phyloP scores from a whole-genome alignment of 1,140 invertebrate genomes.

The Ruditapes philippinarum region DNA sequence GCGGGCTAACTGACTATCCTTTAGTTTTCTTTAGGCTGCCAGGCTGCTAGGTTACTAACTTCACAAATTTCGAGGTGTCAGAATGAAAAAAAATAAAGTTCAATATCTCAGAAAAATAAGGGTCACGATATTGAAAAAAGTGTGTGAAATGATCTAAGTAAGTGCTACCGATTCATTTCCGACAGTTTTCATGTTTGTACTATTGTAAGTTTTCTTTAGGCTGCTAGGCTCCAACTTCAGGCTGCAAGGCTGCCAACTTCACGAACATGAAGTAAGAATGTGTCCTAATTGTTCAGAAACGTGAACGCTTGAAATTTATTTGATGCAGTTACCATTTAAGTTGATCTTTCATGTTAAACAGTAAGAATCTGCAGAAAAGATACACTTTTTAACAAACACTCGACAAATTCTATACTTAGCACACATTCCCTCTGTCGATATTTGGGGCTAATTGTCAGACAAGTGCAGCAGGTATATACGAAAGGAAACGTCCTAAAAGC shows the following conservation, averaged over 20 bases:
- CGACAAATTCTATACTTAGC: background rate
- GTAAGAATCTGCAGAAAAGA: too few relatives aligned
- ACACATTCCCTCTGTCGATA: background rate
- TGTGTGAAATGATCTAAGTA: too few relatives aligned
- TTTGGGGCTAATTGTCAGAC: background rate
- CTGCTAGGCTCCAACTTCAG: too few relatives aligned
- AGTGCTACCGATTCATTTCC: too few relatives aligned
- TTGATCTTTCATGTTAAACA: background rate
- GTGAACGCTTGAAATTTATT: background rate
- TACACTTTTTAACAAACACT: conserved; percentile 34
- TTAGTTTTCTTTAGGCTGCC: too few relatives aligned
- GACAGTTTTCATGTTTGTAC: too few relatives aligned
- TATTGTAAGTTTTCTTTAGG: too few relatives aligned
- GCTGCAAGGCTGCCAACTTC: too few relatives aligned
- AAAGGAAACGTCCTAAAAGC: conserved; percentile 38
- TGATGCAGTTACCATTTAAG: background rate
- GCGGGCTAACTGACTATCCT: background rate
- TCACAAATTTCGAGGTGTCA: too few relatives aligned
- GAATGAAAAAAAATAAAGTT: too few relatives aligned
- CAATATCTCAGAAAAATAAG: too few relatives aligned
- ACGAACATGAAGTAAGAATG: background rate
- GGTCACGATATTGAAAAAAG: too few relatives aligned
- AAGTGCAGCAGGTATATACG: conserved; percentile 1
- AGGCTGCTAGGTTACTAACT: background rate
- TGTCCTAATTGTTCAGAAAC: background rate